Conservation (phyloP, 2,888 invertebrate species). For the Smittia aterrima region DNA sequence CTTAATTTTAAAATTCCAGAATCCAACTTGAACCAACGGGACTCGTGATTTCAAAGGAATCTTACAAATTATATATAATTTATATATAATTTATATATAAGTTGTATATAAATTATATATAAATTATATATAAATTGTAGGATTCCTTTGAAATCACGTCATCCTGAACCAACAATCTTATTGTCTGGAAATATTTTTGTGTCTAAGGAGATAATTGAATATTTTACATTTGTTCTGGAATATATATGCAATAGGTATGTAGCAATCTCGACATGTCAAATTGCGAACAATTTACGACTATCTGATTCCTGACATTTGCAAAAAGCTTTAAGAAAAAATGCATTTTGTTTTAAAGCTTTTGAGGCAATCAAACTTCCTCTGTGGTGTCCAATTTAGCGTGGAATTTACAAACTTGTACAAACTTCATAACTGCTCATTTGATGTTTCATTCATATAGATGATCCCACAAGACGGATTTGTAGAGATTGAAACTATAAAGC, state of each 20-base stretch:
- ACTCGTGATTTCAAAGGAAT: no score
- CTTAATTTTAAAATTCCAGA: not conserved
- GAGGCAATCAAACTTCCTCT: not conserved
- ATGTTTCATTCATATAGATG: not conserved
- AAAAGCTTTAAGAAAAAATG: not conserved
- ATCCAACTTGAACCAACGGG: not conserved
- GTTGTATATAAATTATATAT: no score
- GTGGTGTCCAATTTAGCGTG: not conserved
- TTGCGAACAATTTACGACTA: not conserved
- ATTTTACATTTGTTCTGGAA: no score
- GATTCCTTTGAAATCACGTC: no score
- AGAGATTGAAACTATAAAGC: not conserved
- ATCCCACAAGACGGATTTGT: conserved; percentile 6
- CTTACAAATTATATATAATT: no score
- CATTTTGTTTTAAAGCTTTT: not conserved
- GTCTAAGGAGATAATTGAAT: no score
- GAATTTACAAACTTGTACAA: not conserved
- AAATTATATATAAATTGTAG: no score
- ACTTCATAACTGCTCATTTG: not conserved
- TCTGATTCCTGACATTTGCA: not conserved
- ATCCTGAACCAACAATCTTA: no score
- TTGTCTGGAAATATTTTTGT: no score
- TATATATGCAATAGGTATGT: no score
- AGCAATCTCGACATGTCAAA: not conserved
- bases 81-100: no score